Evolutionary conservation across 2,888 invertebrate species (phyloP), one percentile per base, ranked within the genome.

Genomic region (Lordiphosa fenestrarum): DNA sequence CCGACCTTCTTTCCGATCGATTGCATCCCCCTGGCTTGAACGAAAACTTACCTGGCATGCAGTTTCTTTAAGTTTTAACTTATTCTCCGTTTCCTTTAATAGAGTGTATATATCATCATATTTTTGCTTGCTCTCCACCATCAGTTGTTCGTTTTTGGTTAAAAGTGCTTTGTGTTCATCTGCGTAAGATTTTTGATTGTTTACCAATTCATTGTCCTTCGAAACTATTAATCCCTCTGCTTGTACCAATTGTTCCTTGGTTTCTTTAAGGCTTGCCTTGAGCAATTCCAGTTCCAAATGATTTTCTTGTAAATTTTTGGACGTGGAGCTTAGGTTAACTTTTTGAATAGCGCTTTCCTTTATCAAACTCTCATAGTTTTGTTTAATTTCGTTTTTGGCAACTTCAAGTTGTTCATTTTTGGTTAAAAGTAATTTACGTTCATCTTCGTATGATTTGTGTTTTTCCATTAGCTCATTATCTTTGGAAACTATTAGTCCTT

Each of bases 281-380:
- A 76, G 88, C 80, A 71, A 68, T 60, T 89, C 90, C 51, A 90
- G 89, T 71, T 89, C 88, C 13, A 67, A 64, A 6, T 88, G 68
- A 73, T 86, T 87, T 37, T 87, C 75, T 41, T 74, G 73, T 37
- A 91, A 68, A 10, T 60, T 59, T 65, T 87, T 80, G 2, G 89
- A 84, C 72, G 89, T 87, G 6, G 60, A 59, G 36, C 35, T 60
- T 6, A 75, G 51, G 21, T 77, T 44, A 2, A 60, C 7, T 15
- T 30, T 9, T 30, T 30, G 30, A 9, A 30, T 0, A 30, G 9
- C 30, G 10, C 10, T 30, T 30, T 30, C 30, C 10, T 10, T 9
- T 30, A 10, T 9, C 9, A 30, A 10, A 30, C 30, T 30, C 30
- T 64, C 51, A 15, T 15, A 35, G n/a, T 30, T 57, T 25, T 12